Conservation (phyloP, 2,113 vertebrate species). For the Tachuris rubrigastra region DNA sequence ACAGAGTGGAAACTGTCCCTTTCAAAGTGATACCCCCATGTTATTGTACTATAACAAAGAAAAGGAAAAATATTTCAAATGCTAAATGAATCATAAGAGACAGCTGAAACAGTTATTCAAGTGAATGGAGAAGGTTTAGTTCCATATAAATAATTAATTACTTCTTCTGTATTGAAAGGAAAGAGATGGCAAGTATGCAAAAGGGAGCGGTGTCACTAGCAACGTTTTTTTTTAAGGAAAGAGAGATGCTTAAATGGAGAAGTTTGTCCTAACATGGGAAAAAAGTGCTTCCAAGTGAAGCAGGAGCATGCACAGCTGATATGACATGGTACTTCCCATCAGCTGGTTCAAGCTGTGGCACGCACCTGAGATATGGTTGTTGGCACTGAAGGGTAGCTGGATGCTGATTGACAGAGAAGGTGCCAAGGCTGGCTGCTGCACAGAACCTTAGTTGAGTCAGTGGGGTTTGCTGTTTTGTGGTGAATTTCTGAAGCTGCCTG, state of each 20-base stretch:
- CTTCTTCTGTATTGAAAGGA: neutral
- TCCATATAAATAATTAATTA: neutral
- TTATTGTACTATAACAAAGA: neutral
- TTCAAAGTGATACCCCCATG: neutral
- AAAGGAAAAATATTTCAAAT: neutral
- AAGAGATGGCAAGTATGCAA: neutral
- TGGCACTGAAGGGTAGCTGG: neutral
- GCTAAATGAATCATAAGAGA: constrained; percentile 25
- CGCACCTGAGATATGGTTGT: fast-evolving
- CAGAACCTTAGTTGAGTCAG: neutral
- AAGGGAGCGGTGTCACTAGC: neutral
- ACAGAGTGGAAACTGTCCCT: neutral
- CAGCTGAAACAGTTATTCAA: neutral
- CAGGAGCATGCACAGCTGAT: neutral
- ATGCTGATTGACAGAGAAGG: neutral
- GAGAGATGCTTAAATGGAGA: neutral
- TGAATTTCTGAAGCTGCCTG: neutral
- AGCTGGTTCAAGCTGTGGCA: neutral
- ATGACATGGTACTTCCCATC: neutral
- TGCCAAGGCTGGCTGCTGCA: neutral
- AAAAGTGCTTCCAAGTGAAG: neutral
- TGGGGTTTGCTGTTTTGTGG: neutral
- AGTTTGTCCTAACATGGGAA: neutral
- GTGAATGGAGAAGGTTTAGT: neutral
- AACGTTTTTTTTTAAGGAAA: neutral